A percentile compares a stretch with the other conserved stretches of the same genome.
These are phyloP conservation scores for Oscheius sp. DNA, from an alignment of 2,888 invertebrate species.

Conservation along the genomic window DNA sequence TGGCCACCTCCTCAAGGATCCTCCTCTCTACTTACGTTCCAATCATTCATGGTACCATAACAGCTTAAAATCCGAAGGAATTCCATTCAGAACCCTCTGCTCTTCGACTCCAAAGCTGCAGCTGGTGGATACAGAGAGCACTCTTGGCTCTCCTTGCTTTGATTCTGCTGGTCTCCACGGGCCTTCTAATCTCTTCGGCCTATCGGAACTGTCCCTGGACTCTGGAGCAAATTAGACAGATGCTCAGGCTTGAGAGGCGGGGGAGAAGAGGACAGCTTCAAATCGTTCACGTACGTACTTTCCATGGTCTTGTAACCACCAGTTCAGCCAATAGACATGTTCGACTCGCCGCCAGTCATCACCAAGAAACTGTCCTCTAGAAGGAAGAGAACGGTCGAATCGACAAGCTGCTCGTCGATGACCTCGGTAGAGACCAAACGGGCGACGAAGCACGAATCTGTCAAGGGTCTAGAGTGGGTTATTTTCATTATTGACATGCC, in stretches of 20 bases:
- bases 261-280: neutral
- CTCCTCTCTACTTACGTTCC: conserved; percentile 7
- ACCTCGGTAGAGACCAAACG: neutral
- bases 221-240: conserved; percentile 7
- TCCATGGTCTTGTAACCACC: too few relatives aligned
- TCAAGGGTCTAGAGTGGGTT: neutral
- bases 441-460: neutral
- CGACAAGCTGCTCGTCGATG: neutral
- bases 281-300: conserved; percentile 4
- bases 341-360: conserved; percentile 30
- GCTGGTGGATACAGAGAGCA: conserved; percentile 6
- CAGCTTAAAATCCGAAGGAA: too few relatives aligned
- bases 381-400: neutral
- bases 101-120: neutral
- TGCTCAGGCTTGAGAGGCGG: neutral
- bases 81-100: neutral
- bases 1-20: conserved; percentile 5
- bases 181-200: neutral
- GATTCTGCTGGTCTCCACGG: neutral
- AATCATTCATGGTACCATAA: neutral
- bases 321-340: conserved; percentile 36
- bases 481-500: neutral
- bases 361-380: conserved; percentile 10
- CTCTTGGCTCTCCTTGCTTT: neutral
- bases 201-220: conserved; percentile 22